These are phyloP conservation scores for Lepidochrysops patricia DNA, from an alignment of 2,888 invertebrate genomes.

Conservation along the genomic window DNA sequence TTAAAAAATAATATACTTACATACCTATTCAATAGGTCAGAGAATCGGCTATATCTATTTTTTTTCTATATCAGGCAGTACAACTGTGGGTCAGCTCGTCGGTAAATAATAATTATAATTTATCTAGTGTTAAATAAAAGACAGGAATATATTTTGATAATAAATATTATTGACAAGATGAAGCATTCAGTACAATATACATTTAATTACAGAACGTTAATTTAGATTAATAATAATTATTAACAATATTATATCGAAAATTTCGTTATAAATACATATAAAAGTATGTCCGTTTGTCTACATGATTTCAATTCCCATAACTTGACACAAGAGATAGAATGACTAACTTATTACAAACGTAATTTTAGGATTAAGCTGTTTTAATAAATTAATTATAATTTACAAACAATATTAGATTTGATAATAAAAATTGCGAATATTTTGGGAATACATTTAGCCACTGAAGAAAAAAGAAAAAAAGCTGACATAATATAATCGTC, in stretches of 20 bases:
- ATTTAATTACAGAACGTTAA: slow-evolving; percentile 32
- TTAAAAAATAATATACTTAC: too few relatives aligned
- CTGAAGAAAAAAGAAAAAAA: too few relatives aligned
- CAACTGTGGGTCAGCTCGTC: too few relatives aligned
- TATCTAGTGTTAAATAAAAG: not conserved
- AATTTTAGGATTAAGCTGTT: slow-evolving; percentile 43
- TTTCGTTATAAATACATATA: not conserved
- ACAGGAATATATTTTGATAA: slow-evolving; percentile 41
- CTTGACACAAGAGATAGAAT: not conserved
- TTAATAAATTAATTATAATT: slow-evolving; percentile 51
- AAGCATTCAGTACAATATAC: slow-evolving; percentile 66
- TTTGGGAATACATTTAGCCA: too few relatives aligned
- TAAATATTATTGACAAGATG: slow-evolving; percentile 73
- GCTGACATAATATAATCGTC: too few relatives aligned
- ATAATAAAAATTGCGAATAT: too few relatives aligned
- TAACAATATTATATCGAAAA: not conserved
- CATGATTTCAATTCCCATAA: not conserved
- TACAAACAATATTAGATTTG: too few relatives aligned
- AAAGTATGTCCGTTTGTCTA: not conserved
- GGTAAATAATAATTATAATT: too few relatives aligned
- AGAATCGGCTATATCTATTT: too few relatives aligned
- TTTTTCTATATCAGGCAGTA: too few relatives aligned
- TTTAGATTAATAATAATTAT: slow-evolving; percentile 13
- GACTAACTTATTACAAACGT: slow-evolving; percentile 10
- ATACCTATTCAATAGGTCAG: too few relatives aligned